Conservation (phyloP, 1,140 invertebrate species). For the Prorops nasuta region DNA sequence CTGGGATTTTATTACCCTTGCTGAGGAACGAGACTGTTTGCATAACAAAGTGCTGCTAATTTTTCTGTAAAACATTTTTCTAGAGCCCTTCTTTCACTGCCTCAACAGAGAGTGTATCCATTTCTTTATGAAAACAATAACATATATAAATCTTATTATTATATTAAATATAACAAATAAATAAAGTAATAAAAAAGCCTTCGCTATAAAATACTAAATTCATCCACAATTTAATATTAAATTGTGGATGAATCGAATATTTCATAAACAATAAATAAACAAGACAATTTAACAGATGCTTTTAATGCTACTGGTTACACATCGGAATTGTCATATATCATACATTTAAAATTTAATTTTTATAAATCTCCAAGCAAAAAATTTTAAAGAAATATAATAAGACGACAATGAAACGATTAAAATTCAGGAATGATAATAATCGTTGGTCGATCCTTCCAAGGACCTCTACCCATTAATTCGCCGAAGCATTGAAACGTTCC, state of each 20-base stretch:
- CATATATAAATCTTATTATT: neutral
- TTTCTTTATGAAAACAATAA: constrained; percentile 17
- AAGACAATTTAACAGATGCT: too few relatives aligned
- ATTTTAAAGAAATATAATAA: too few relatives aligned
- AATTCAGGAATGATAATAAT: constrained; percentile 15
- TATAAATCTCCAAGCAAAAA: too few relatives aligned
- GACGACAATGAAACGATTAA: too few relatives aligned
- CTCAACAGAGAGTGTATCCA: constrained; percentile 8
- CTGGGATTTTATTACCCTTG: too few relatives aligned
- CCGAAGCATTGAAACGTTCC: constrained; percentile 25
- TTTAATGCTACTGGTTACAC: too few relatives aligned
- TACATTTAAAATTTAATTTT: too few relatives aligned
- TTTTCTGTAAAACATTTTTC: constrained; percentile 28
- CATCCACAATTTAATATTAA: too few relatives aligned
- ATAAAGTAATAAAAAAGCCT: neutral
- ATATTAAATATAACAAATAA: constrained; percentile 11
- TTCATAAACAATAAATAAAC: too few relatives aligned
- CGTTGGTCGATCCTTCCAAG: constrained; percentile 13
- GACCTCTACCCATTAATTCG: constrained; percentile 31
- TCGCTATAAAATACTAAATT: neutral
- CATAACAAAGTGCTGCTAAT: constrained; percentile 29
- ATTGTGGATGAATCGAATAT: too few relatives aligned
- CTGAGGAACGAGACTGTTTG: constrained; percentile 19
- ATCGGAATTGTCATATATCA: too few relatives aligned
- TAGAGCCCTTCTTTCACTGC: constrained; percentile 2